phyloP scores from a whole-genome alignment of 2,888 invertebrate species.

The Lasioglossum figueresi region DNA sequence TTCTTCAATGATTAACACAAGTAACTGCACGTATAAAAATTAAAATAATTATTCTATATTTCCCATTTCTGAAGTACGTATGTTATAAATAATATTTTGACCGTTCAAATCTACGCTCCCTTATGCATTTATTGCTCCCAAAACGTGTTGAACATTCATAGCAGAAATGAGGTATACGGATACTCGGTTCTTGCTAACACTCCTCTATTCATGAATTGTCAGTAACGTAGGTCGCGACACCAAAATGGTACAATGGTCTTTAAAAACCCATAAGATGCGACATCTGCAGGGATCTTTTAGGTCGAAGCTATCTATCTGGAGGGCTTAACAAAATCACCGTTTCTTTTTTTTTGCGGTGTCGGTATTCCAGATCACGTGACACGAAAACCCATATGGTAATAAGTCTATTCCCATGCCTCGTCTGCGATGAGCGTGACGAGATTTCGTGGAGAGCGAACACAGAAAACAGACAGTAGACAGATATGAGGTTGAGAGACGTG shows the following conservation, averaged over 20 bases:
- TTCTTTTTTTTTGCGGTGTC: neutral
- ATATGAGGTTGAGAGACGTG: conserved; percentile 54
- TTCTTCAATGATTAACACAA: neutral
- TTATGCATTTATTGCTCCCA: no score
- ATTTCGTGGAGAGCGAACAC: conserved; percentile 45
- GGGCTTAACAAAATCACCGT: neutral
- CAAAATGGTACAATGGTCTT: neutral
- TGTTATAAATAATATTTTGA: no score
- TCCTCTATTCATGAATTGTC: neutral
- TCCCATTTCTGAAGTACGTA: no score
- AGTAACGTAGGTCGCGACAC: neutral
- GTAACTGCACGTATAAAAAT: neutral
- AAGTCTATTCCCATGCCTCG: neutral
- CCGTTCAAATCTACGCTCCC: no score
- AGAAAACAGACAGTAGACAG: conserved; percentile 43
- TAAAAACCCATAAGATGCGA: neutral
- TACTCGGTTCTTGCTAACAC: neutral
- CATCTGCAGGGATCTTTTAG: neutral
- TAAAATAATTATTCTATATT: no score
- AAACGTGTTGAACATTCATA: neutral
- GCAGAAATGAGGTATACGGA: neutral
- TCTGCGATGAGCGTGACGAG: conserved; percentile 73
- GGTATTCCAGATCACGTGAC: neutral
- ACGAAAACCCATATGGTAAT: neutral
- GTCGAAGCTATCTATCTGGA: neutral